Conservation (phyloP, 1,140 invertebrate species). For the Cyclina sinensis region DNA sequence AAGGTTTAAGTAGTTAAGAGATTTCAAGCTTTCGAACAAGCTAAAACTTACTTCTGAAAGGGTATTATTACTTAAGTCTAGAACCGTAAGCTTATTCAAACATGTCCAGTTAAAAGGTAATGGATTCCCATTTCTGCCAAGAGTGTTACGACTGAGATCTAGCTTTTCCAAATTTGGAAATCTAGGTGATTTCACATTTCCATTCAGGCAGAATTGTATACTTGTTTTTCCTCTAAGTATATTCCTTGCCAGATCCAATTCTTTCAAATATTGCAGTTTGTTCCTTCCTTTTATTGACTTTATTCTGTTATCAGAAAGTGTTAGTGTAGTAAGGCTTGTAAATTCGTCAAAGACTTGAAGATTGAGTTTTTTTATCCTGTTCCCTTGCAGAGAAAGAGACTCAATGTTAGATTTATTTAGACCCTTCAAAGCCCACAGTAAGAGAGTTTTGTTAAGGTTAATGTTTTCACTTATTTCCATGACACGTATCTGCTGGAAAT, state of each 20-base stretch:
- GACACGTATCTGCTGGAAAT: background rate
- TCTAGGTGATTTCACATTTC: background rate
- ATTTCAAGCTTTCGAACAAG: background rate
- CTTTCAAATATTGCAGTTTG: background rate
- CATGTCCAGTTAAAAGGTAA: background rate
- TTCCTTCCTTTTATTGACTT: background rate
- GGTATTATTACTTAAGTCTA: background rate
- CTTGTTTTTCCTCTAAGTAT: background rate
- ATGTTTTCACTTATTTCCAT: conserved; percentile 4
- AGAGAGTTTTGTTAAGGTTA: background rate
- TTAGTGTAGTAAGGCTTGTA: background rate
- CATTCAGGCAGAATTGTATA: background rate
- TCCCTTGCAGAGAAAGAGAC: background rate
- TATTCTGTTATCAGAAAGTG: background rate
- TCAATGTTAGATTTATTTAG: background rate
- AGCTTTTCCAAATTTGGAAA: conserved; percentile 12
- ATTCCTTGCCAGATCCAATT: background rate
- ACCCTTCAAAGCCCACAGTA: background rate
- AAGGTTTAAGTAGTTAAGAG: background rate
- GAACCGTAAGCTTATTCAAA: background rate
- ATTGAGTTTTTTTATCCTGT: background rate
- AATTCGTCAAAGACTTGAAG: background rate
- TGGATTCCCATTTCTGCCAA: background rate
- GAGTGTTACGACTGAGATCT: background rate
- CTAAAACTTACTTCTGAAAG: background rate